Base-by-base conservation (phyloP, 2,113 vertebrate genomes). In the Otus sunia region DNA sequence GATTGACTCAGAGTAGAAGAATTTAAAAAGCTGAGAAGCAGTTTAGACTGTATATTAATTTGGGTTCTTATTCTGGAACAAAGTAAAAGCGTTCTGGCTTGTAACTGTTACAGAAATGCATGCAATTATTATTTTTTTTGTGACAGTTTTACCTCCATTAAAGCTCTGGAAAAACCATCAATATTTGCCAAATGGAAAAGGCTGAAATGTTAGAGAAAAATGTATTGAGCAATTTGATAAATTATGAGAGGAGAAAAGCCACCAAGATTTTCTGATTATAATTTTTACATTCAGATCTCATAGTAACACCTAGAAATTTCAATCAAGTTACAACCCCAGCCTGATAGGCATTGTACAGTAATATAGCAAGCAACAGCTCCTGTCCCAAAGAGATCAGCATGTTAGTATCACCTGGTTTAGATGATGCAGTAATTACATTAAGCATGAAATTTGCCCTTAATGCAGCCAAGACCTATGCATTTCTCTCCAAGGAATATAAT, bases 111-210 rank as follows among this genome's bases (percentile, higher is more conserved):
- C 41, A 86, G 67, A 92, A 94, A 90, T 32, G 56, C 26, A 29
- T 14, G 55, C 34, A 93, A 86, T 93, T 94, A 29, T 66, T 50
- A 5, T 52, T 34, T 19, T 8, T 45, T 47, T 47, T 18, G 3
- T 32, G 25, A 58, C 58, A 83, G 25, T 73, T 94, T 94, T 69
- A 80, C 50, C 71, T 93, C 63, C 92, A 92, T 86, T 94, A 92
- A 50, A 86, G 72, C 41, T 63, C 50, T 49, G 53, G 25, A 73
- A 94, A 87, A 81, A 17, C 2, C 19, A 60, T 81, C 66, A 82
- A n/a, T 85, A 45, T 85, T 75, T 92, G 84, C 86, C 74, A 91
- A 66, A 93, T 72, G 56, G 60, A 84, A 93, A 80, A 86, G 58
- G 53, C 27, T 80, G 50, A 92, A 95, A 88, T 11, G 18, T 27